Conservation (phyloP, 2,888 invertebrate species). For the Tenodera sinensis region DNA sequence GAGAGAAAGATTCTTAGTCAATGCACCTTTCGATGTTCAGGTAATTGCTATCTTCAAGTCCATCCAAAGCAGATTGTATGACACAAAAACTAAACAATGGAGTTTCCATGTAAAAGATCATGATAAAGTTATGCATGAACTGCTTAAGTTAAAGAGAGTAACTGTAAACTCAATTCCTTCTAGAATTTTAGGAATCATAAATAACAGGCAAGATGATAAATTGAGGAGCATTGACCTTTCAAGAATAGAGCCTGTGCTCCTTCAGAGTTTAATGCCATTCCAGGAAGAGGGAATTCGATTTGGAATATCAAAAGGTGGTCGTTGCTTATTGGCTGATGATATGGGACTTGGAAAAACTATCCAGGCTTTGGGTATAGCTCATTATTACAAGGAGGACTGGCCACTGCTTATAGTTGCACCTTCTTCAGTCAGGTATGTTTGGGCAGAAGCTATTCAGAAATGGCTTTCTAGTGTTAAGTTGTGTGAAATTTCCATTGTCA, state of each 20-base stretch:
- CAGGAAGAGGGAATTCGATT: constrained; percentile 84
- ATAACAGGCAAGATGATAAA: background rate
- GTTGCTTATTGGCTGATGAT: constrained; percentile 90
- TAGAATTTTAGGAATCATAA: background rate
- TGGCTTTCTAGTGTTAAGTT: constrained; percentile 72
- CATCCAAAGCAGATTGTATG: constrained; percentile 39
- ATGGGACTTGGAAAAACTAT: constrained; percentile 97
- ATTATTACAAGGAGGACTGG: constrained; percentile 87
- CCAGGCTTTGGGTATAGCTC: constrained; percentile 88
- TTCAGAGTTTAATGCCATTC: constrained; percentile 74
- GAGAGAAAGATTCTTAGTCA: background rate
- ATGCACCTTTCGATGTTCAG: background rate
- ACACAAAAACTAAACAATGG: constrained; percentile 68
- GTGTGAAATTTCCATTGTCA: constrained; percentile 65
- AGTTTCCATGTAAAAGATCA: constrained; percentile 72
- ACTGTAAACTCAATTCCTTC: constrained; percentile 61
- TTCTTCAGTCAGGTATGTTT: constrained; percentile 86
- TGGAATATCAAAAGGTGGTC: constrained; percentile 75
- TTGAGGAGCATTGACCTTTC: constrained; percentile 56
- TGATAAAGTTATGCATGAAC: constrained; percentile 56
- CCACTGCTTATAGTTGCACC: constrained; percentile 90
- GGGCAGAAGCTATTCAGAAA: constrained; percentile 72
- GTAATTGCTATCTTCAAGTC: constrained; percentile 1
- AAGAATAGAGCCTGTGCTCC: constrained; percentile 64
- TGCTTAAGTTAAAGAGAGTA: constrained; percentile 59